Percentiles rank a stretch among this genome's conserved stretches.
Conservation (phyloP, 2,113 vertebrate species). For the Sander vitreus region DNA sequence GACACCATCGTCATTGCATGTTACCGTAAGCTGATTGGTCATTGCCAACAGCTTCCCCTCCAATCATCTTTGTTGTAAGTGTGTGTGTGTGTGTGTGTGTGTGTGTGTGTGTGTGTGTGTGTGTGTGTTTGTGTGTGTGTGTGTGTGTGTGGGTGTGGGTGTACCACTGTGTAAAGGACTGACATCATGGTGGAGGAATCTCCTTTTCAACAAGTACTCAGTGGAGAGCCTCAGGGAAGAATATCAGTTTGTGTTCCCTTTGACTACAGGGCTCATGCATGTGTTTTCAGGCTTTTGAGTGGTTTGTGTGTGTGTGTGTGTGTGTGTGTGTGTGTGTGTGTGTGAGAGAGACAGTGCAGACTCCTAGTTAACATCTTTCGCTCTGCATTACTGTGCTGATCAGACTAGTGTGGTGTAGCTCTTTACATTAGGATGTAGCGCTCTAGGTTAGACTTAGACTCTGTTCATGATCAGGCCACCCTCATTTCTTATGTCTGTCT, state of each 20-base stretch:
- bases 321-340: constrained; percentile 14
- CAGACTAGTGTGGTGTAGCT: not conserved
- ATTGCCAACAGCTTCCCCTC: constrained; percentile 21
- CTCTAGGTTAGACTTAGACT: not conserved
- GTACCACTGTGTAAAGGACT: constrained; percentile 32
- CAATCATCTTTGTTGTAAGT: constrained; percentile 45
- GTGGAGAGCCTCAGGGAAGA: constrained; percentile 33
- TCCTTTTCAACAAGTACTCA: constrained; percentile 49
- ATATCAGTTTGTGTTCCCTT: constrained; percentile 44
- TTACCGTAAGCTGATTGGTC: constrained; percentile 52
- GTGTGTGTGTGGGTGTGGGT: not conserved
- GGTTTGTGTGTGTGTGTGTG: constrained; percentile 7
- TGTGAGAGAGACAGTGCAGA: constrained; percentile 1
- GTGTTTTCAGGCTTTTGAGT: constrained; percentile 2
- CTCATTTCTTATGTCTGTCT: not conserved
- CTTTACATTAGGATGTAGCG: not conserved
- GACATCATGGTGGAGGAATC: constrained; percentile 65
- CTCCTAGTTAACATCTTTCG: constrained; percentile 17
- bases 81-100: constrained; percentile 20
- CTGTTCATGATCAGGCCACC: constrained; percentile 6
- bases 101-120: constrained; percentile 13
- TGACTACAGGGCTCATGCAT: constrained; percentile 38
- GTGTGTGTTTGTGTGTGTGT: not conserved
- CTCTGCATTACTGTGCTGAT: not conserved
- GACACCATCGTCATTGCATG: constrained; percentile 31